Conservation (phyloP, 2,113 vertebrate genomes). For the Colossoma macropomum region DNA sequence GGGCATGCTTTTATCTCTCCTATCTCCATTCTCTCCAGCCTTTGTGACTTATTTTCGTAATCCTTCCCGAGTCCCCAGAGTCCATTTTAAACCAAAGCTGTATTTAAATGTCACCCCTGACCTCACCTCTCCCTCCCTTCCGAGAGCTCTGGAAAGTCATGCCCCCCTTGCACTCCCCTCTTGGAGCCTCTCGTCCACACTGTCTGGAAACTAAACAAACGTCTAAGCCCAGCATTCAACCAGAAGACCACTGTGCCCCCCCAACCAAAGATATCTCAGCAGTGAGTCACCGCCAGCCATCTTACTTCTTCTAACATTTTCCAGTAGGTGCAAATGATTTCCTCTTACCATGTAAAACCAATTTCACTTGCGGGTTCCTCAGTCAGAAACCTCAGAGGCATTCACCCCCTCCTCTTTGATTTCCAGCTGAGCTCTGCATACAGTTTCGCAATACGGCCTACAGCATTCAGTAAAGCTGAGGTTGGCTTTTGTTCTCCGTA, state of each 20-base stretch:
- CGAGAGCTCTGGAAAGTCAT: constrained; percentile 44
- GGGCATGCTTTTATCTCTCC: not conserved
- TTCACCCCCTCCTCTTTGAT: constrained; percentile 40
- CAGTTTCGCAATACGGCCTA: not conserved
- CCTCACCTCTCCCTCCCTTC: constrained; percentile 43
- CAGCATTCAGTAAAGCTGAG: not conserved
- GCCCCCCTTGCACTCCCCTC: constrained; percentile 63
- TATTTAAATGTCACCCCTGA: constrained; percentile 44
- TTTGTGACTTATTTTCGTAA: constrained; percentile 14
- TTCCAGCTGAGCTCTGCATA: constrained; percentile 5
- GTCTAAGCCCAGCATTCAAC: constrained; percentile 65
- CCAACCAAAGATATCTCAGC: constrained; percentile 68
- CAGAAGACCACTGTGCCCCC: constrained; percentile 70
- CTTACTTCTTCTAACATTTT: constrained; percentile 74
- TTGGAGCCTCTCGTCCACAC: constrained; percentile 67
- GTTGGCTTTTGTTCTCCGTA: not conserved
- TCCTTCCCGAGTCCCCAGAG: not conserved
- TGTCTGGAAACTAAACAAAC: constrained; percentile 79
- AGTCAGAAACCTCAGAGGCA: constrained; percentile 49
- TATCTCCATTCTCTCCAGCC: not conserved
- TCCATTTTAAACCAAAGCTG: constrained; percentile 5
- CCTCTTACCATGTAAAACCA: constrained; percentile 66
- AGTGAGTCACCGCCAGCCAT: constrained; percentile 75
- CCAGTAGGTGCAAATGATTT: constrained; percentile 77
- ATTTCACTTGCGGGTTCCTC: constrained; percentile 62